Base-by-base conservation (phyloP, 2,113 vertebrate genomes). In the Fulica atra region DNA sequence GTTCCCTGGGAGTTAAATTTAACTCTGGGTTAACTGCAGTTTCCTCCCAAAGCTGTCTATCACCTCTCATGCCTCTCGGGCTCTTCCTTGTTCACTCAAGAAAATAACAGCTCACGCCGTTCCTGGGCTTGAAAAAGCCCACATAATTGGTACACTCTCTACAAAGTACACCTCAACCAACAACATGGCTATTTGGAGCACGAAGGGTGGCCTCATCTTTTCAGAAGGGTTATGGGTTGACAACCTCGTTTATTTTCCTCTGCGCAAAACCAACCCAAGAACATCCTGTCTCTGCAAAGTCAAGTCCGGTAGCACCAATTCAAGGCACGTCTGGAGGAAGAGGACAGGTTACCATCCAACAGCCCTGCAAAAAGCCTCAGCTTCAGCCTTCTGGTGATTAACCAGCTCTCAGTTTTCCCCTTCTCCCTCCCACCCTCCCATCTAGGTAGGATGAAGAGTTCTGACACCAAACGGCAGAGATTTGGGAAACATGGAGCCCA, bases 121-220 rank as follows among this genome's bases (percentile, higher is more conserved):
- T 96, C 50, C 46, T 17, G 25, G 59, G 54, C 38, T 73, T 19
- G 69, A 81, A 40, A 88, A 78, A 90, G 60, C 86, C 92, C 92
- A 84, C 15, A 3, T 86, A 88, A 90, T 81, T 90, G 82, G 65
- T 28, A 53, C 35, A 5, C 64, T 63, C 64, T 77, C 72, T 11
- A 35, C 80, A 84, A 90, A 94, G 64, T 44, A 76, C 90, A 79
- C 74, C 81, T 81, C 88, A n/a, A 9, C 76, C 80, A 63, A 54
- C 59, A 78, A 54, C 0, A 0, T 8, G 35, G 65, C 20, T 56
- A 79, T 87, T 86, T 89, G 88, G 81, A 95, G 81, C 46, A 0
- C 10, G 0, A 92, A 76, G 66, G 79, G 89, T 59, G 63, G 92
- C 29, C 50, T 54, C 5, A 0, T 35, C 89, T 76, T 59, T 86